These are phyloP conservation scores for Cettia cetti DNA, from an alignment of 2,113 vertebrate species.

Conservation along the genomic window DNA sequence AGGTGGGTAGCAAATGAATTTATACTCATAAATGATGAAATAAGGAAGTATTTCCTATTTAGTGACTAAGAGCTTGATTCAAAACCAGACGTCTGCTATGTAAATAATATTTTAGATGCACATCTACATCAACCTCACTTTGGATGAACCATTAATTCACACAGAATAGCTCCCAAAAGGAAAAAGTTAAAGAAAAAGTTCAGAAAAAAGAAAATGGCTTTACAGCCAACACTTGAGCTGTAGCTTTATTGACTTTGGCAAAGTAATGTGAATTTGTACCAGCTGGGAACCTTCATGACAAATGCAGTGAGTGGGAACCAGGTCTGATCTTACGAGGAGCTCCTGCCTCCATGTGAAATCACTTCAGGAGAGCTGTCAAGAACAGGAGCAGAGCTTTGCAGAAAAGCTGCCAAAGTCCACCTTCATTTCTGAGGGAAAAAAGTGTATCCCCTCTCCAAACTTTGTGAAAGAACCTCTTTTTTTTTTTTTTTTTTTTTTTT, in stretches of 20 bases:
- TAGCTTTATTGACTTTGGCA: not conserved
- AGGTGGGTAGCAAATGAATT: not conserved
- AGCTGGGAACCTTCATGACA: not conserved
- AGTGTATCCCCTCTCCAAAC: not conserved
- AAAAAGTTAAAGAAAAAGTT: not conserved
- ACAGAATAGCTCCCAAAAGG: not conserved
- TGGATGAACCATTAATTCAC: not conserved
- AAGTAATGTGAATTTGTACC: not conserved
- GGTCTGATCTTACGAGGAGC: not conserved
- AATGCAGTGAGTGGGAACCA: not conserved
- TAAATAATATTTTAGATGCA: not conserved
- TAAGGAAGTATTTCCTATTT: not conserved
- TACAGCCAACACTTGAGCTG: not conserved
- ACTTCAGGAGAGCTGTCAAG: not conserved
- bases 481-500: not conserved
- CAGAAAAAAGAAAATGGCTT: not conserved
- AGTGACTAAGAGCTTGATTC: not conserved
- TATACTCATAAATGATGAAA: not conserved
- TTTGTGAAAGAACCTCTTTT: fast-evolving
- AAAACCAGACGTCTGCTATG: not conserved
- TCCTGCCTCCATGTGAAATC: not conserved
- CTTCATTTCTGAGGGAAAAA: not conserved
- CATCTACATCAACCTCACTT: fast-evolving
- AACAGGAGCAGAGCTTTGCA: not conserved
- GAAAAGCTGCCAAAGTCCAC: not conserved